These are phyloP conservation scores for Centrocercus urophasianus DNA, from an alignment of 2,113 vertebrate genomes.

Conservation along the genomic window DNA sequence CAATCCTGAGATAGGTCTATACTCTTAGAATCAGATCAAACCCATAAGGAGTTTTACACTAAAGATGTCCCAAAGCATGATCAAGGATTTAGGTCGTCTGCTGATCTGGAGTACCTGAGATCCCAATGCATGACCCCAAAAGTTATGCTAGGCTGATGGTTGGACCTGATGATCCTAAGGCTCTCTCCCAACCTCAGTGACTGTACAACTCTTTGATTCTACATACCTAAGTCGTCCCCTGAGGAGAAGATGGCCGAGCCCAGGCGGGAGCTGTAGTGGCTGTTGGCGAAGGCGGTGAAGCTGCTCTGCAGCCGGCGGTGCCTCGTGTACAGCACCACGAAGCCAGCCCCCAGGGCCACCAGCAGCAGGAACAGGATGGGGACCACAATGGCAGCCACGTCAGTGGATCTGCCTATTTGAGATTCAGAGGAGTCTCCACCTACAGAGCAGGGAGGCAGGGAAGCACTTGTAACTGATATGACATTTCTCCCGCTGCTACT, in stretches of 20 bases:
- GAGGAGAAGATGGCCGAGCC: slow-evolving; percentile 97
- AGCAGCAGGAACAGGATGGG: slow-evolving; percentile 93
- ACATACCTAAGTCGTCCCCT: slow-evolving; percentile 92
- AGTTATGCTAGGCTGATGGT: neutral
- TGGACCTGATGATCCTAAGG: neutral
- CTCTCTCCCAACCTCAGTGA: neutral
- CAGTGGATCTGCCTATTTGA: slow-evolving; percentile 67
- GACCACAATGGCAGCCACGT: slow-evolving; percentile 91
- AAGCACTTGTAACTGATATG: fast-evolving
- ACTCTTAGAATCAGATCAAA: neutral
- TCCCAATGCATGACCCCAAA: neutral
- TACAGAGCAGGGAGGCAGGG: slow-evolving; percentile 35
- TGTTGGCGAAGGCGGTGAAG: slow-evolving; percentile 95
- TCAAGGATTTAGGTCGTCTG: fast-evolving
- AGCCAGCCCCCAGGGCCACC: slow-evolving; percentile 84
- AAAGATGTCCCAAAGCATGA: neutral
- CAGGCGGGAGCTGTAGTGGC: slow-evolving; percentile 96
- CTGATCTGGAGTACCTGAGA: fast-evolving
- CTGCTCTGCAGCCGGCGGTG: slow-evolving; percentile 93
- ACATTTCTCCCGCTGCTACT: neutral
- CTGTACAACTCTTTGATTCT: neutral
- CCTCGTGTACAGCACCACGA: slow-evolving; percentile 87
- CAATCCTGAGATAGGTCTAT: neutral
- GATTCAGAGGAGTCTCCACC: slow-evolving; percentile 41
- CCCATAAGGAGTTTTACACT: neutral